Evolutionary conservation across 2,888 invertebrate genomes (phyloP), one percentile per base, ranked within the genome.

Genomic region (Druceiella hillmani): DNA sequence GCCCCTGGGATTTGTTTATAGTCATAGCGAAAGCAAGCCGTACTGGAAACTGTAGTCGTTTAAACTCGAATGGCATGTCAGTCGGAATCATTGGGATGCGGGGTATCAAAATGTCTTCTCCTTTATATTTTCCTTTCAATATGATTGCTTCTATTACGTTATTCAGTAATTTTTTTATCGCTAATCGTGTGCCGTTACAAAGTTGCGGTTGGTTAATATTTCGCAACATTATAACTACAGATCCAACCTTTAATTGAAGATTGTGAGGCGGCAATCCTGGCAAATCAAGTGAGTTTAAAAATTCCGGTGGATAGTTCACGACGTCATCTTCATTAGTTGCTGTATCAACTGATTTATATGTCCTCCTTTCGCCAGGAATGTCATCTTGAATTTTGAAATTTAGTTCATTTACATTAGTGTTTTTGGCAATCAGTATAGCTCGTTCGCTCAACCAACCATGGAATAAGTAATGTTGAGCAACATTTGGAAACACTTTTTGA

Each of bases 271-370:
- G 52, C 22, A 54, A 40, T 42, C 53, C 52, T 14, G 50, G 50
- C 35, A 51, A 43, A 13, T 54, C 50, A 44, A 55, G 36, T 1
- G 51, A 54, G 20, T 54, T 55, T 47, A 54, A 54, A 53, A 53
- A 54, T 46, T 55, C 53, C 7, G 47, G 15, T 33, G 54, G 54
- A 52, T 53, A 56, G 48, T 54, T 54, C 22, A 51, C 50, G 3
- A 46, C 50, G 32, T 54, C 55, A 52, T 54, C 49, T 43, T 50
- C 38, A 24, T 53, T 52, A 39, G 44, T 52, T 36, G 32, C n/a
- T n/a, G n/a, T 25, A 38, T 43, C 45, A 46, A 55, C 45, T 43
- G 55, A 57, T 55, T 55, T 55, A 30, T 47, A 55, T 38, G 14
- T 45, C 39, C 14, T 43, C 46, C 40, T 43, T 40, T 54, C 49